These are phyloP conservation scores for Nyctibius grandis DNA, from an alignment of 2,797 vertebrate species.

Conservation along the genomic window DNA sequence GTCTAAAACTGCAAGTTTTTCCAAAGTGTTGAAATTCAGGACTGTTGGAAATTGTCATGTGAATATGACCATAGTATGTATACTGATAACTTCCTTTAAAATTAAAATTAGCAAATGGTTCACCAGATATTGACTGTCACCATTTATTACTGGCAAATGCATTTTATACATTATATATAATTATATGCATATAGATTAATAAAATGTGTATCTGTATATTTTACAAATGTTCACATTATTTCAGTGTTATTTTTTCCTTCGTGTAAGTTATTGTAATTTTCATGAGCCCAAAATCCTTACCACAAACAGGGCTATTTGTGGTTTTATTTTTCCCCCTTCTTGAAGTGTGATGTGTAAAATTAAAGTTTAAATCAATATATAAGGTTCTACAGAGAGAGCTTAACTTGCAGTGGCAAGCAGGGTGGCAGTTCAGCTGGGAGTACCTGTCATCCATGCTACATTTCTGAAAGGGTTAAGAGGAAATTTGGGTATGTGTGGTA, in stretches of 20 bases:
- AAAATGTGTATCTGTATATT: background rate
- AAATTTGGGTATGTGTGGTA: background rate
- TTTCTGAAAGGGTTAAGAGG: background rate
- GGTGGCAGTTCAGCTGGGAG: background rate
- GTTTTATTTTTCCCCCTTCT: too few relatives aligned
- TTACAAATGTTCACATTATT: background rate
- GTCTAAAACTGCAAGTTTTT: background rate
- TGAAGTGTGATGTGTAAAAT: background rate
- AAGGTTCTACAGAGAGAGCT: background rate
- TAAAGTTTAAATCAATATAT: background rate
- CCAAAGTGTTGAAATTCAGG: background rate
- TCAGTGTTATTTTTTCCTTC: background rate
- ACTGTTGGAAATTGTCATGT: background rate
- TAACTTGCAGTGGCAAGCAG: background rate
- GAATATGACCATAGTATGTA: background rate
- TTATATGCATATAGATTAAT: background rate
- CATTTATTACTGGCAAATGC: background rate
- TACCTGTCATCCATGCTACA: background rate
- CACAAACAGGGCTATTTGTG: background rate
- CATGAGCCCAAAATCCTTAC: background rate
- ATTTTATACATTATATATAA: background rate
- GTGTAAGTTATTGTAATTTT: background rate
- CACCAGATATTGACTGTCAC: background rate
- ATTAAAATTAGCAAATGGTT: background rate
- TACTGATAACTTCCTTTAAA: background rate